Evolutionary conservation across 2,888 invertebrate species (phyloP), one percentile per base, ranked within the genome.

Genomic region (Lobophora halterata): DNA sequence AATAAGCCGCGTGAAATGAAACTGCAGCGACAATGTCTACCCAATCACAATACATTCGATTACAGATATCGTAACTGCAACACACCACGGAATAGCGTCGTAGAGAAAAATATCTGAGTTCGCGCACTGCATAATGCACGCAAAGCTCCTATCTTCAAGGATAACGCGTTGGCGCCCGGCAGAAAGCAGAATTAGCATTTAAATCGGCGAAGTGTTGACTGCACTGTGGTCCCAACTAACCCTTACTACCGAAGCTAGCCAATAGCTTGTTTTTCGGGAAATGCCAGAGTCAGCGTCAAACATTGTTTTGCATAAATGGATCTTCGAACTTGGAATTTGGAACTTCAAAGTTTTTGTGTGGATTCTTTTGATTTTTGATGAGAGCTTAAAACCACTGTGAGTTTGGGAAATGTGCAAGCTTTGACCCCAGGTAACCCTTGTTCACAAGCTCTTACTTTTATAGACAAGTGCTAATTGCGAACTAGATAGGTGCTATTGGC

Each of bases 151-250:
- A 68, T 73, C 62, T 61, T 61, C 56, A 51, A 66, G 65, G 60
- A 76, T 70, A 68, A 62, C 58, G 51, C 57, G 60, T 58, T 54
- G 61, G 60, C 52, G 59, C 57, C 57, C 56, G 43, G 56, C 60
- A 65, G 61, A 67, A 62, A 54, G 45, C 40, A 40, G 44, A 49
- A 79, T 81, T 80, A 69, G 67, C 80, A 81, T 81, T 71, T 76
- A 79, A 72, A 78, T 77, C 68, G 71, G 54, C 54, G 46, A 42
- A 48, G 50, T 55, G 49, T 48, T 58, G 41, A 49, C 43, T 45
- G 39, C 52, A 40, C 48, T 51, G 46, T 48, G 45, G 40, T 43
- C 37, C 46, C 32, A 46, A 41, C 48, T 45, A 45, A 45, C 40
- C 30, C 35, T 24, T 48, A 42, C 32, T 34, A 42, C 44, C 31